Conservation (phyloP, 2,113 vertebrate species). For the Ramphastos sulfuratus region DNA sequence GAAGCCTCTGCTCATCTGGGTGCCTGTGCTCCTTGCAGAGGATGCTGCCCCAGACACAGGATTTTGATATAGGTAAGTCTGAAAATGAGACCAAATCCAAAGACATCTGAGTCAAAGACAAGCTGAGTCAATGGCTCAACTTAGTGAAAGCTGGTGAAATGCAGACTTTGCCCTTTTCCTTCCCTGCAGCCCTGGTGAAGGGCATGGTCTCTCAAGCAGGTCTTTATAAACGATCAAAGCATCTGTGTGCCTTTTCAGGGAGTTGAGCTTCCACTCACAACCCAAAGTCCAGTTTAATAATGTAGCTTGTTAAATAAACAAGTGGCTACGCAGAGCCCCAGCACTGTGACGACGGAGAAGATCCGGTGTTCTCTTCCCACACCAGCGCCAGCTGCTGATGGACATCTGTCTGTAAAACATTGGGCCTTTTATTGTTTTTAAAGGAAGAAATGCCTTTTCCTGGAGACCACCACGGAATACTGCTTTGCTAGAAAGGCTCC, state of each 20-base stretch:
- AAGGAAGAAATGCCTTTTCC: conserved; percentile 65
- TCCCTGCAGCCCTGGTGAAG: not conserved
- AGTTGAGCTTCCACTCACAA: conserved; percentile 40
- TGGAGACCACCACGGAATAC: conserved; percentile 61
- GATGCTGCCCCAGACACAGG: fast-evolving
- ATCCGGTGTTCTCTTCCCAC: conserved; percentile 61
- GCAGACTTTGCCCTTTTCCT: not conserved
- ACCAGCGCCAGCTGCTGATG: conserved; percentile 55
- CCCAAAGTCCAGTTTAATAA: conserved; percentile 57
- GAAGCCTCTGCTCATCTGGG: not conserved
- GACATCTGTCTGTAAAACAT: conserved; percentile 71
- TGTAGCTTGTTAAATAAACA: conserved; percentile 68
- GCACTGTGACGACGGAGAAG: conserved; percentile 64
- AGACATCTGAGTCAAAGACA: not conserved
- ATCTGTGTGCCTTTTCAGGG: conserved; percentile 12
- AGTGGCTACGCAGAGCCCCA: conserved; percentile 32
- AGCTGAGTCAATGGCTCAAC: not conserved
- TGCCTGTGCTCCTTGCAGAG: fast-evolving
- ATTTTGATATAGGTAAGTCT: not conserved
- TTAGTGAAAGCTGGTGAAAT: conserved; percentile 51
- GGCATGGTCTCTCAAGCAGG: not conserved
- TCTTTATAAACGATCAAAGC: conserved; percentile 43
- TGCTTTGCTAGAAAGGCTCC: conserved; percentile 48
- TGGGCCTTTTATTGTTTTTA: conserved; percentile 64
- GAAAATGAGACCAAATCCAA: not conserved